A percentile compares a stretch with the other conserved stretches of the same genome.
These are phyloP conservation scores for Chrysolina oricalcia DNA, from an alignment of 2,888 invertebrate genomes.

Conservation along the genomic window DNA sequence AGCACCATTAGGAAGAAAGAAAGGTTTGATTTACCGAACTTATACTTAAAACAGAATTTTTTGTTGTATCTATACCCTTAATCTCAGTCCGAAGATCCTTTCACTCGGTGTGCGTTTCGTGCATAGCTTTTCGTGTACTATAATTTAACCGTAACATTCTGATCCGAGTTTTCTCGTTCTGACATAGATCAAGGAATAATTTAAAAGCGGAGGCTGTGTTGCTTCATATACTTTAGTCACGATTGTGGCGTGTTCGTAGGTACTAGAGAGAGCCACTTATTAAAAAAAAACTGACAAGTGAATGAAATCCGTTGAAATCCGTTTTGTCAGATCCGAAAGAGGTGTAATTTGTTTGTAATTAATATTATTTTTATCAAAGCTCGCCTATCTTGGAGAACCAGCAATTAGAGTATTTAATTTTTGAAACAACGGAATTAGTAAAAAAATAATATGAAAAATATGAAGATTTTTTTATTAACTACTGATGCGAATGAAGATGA, in stretches of 20 bases:
- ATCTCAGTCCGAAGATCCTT: background rate
- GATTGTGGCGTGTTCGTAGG: background rate
- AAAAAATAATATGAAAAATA: too few relatives aligned
- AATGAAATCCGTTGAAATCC: background rate
- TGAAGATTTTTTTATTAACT: too few relatives aligned
- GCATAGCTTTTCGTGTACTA: constrained; percentile 11
- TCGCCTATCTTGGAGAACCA: too few relatives aligned
- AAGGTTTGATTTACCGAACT: background rate
- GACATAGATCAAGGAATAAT: constrained; percentile 15
- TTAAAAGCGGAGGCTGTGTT: constrained; percentile 14
- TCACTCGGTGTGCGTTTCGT: constrained; percentile 5
- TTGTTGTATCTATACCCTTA: constrained; percentile 8
- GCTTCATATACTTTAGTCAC: constrained; percentile 7
- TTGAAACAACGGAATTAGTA: too few relatives aligned
- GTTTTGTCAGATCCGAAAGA: background rate
- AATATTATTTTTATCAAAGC: too few relatives aligned
- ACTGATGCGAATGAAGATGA: too few relatives aligned
- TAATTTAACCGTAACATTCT: constrained; percentile 21
- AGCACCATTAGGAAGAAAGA: background rate
- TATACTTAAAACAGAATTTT: background rate
- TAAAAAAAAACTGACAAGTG: background rate
- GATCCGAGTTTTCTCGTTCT: constrained; percentile 13
- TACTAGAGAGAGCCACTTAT: background rate
- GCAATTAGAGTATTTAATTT: too few relatives aligned
- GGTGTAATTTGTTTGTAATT: background rate